Percentiles rank a stretch among this genome's conserved stretches.
phyloP scores from a whole-genome alignment of 2,113 vertebrate genomes.

The Irena cyanogastra region DNA sequence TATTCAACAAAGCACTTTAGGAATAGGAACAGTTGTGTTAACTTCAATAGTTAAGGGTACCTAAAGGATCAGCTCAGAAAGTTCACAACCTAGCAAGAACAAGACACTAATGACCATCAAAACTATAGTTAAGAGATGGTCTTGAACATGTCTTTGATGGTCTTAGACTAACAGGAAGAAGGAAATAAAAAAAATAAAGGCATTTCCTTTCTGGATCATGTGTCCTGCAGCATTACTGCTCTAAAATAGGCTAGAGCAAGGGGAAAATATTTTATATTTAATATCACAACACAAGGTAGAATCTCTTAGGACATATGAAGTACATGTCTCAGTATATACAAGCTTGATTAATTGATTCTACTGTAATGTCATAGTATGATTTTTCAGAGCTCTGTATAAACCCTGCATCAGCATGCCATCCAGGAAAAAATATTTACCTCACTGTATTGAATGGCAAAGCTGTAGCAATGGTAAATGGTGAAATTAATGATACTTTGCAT shows the following conservation, averaged over 20 bases:
- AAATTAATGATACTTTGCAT: background rate
- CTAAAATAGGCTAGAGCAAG: background rate
- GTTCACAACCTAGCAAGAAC: background rate
- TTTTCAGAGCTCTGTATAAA: background rate
- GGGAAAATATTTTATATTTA: background rate
- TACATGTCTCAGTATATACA: background rate
- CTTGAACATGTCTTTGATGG: background rate
- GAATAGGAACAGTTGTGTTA: background rate
- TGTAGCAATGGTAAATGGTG: background rate
- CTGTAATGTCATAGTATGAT: background rate
- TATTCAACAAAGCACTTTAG: conserved; percentile 13
- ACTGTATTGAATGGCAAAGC: background rate
- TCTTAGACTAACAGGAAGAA: background rate
- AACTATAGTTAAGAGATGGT: background rate
- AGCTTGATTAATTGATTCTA: background rate
- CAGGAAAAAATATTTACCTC: background rate
- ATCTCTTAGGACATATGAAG: background rate
- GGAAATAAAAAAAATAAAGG: background rate
- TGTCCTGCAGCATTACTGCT: background rate
- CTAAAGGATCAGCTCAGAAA: background rate
- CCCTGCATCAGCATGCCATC: background rate
- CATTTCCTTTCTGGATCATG: background rate
- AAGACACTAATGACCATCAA: background rate
- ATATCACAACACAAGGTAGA: background rate
- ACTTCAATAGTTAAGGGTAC: background rate